A percentile compares a stretch with the other conserved stretches of the same genome.
phyloP scores from a whole-genome alignment of 2,797 vertebrate genomes.

The Rhadinocentrus ornatus region DNA sequence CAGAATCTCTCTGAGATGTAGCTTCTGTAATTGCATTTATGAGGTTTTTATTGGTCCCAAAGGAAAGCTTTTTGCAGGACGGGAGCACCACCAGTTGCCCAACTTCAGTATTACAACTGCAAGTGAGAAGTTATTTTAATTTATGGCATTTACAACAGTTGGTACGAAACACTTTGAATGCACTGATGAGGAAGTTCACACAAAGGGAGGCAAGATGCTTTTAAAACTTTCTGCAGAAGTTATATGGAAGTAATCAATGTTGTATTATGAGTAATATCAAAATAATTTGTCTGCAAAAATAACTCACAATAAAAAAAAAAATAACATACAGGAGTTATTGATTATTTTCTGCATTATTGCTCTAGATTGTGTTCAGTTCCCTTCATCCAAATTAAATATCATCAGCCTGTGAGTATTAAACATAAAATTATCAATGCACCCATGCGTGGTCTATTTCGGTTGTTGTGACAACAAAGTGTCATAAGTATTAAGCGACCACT shows the following conservation, averaged over 20 bases:
- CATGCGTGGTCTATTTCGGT: no score
- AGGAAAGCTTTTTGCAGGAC: neutral
- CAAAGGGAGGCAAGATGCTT: neutral
- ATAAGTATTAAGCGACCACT: no score
- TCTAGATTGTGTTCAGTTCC: no score
- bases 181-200: neutral
- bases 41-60: neutral
- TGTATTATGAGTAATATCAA: neutral
- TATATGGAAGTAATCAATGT: neutral
- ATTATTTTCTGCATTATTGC: no score
- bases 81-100: constrained; percentile 35
- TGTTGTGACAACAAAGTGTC: no score
- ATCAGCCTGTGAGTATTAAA: no score
- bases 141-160: neutral
- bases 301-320: neutral
- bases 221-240: constrained; percentile 12
- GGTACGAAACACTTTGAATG: neutral
- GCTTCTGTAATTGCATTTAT: neutral
- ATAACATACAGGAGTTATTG: neutral
- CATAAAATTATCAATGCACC: no score
- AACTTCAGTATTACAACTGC: constrained; percentile 28
- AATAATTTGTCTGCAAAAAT: neutral
- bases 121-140: neutral
- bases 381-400: no score
- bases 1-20: constrained; percentile 1